phyloP scores from a whole-genome alignment of 2,113 vertebrate species.

The Naja naja region DNA sequence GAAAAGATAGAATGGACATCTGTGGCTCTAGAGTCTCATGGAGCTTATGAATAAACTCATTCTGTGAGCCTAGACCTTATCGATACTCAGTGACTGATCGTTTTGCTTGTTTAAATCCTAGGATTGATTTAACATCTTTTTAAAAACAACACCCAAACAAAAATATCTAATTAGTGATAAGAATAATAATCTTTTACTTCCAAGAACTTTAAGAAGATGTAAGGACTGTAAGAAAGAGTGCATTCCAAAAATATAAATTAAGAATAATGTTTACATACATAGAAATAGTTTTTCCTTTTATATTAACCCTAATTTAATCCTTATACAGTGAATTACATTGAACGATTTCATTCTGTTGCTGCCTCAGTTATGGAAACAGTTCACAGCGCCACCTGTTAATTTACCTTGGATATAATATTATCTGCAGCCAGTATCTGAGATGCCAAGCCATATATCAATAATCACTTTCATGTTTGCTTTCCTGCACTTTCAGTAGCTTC shows the following conservation, averaged over 20 bases:
- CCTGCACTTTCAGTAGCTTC: background rate
- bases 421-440: background rate
- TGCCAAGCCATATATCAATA: background rate
- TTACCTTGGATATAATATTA: background rate
- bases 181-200: background rate
- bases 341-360: background rate
- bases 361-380: background rate
- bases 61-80: background rate
- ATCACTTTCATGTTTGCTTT: background rate
- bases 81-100: background rate
- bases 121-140: background rate
- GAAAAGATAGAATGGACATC: background rate
- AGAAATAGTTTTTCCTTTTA: background rate
- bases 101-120: background rate
- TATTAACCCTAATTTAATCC: background rate
- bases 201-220: constrained; percentile 29
- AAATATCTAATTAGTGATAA: background rate
- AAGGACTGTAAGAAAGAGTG: constrained; percentile 30
- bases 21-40: background rate
- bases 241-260: constrained; percentile 22
- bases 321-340: background rate
- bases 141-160: background rate
- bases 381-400: background rate
- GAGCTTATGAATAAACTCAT: background rate
- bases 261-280: background rate